A percentile compares a stretch with the other conserved stretches of the same genome.
phyloP scores from a whole-genome alignment of 1,140 invertebrate genomes.

The Lanistes nyassanus region DNA sequence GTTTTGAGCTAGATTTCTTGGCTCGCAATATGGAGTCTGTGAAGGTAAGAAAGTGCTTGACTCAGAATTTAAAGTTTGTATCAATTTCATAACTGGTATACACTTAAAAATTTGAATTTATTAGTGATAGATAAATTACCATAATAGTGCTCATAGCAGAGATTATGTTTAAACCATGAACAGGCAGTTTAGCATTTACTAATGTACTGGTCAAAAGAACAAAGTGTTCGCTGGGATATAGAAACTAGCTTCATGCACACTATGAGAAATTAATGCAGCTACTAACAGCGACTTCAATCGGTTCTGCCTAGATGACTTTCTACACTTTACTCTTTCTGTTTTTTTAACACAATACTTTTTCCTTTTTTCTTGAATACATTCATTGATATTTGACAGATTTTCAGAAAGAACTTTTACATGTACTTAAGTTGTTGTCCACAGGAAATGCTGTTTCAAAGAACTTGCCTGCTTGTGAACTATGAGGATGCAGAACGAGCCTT shows the following conservation, averaged over 20 bases:
- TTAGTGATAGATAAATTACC: no score
- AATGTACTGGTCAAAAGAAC: no score
- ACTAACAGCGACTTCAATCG: no score
- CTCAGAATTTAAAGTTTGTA: background rate
- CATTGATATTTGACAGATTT: background rate
- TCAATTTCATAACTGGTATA: no score
- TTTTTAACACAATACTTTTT: background rate
- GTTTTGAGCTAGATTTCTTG: slow-evolving; percentile 64
- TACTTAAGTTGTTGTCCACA: slow-evolving; percentile 16
- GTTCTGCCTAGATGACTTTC: background rate
- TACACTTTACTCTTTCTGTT: background rate
- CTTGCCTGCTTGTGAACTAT: slow-evolving; percentile 66
- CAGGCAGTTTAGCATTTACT: no score
- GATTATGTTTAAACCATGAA: no score
- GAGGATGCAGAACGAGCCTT: slow-evolving; percentile 66
- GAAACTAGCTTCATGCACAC: no score
- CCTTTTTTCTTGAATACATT: background rate
- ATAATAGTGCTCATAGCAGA: no score
- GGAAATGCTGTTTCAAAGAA: slow-evolving; percentile 67
- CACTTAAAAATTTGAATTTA: no score
- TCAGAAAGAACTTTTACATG: background rate
- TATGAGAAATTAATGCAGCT: no score
- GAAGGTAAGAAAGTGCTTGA: background rate
- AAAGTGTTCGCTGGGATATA: no score
- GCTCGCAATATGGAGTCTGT: slow-evolving; percentile 22